Evolutionary conservation across 2,113 vertebrate genomes (phyloP), one percentile per base, ranked within the genome.

Genomic region (Amazona guildingii): DNA sequence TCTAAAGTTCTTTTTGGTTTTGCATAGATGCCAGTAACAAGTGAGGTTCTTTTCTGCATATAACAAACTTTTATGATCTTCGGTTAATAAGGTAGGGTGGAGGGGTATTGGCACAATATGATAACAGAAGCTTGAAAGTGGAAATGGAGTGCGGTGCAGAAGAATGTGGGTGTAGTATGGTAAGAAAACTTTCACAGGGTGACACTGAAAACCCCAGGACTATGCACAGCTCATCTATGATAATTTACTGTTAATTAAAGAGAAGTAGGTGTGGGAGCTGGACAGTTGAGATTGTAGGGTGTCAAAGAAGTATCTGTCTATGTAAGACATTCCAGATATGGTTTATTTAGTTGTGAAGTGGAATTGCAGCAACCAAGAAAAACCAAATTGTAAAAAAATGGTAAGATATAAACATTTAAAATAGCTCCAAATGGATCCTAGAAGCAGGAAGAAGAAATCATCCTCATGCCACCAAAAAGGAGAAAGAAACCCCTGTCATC

Each of bases 111-210:
- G 6, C 20, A 17, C 20, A 8, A 27, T 33, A 10, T 21, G 29
- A 8, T 17, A 76, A 43, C 4, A 75, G 77, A 37, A 13, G 19
- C 8, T 68, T 72, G 35, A 27, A 90, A 77, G 12, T 5, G 7
- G 35, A 17, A 8, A 83, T 2, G 17, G 73, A 31, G 7, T 33
- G 23, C 17, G 55, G 17, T 31, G 9, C 27, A 35, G 59, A 76
- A 59, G 24, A 80, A 43, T 59, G 6, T 41, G 39, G 13, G 5
- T 31, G 18, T 15, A 24, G 44, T 11, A 25, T 9, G 9, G 3
- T 28, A 28, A 41, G 25, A 63, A 15, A 84, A 67, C 7, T n/a
- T 19, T 13, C 16, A 44, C 0, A 0, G n/a, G 37, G 21, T 75
- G 67, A 68, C 11, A 7, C 5, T 44, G 33, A 33, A 69, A 41